Evolutionary conservation across 1,140 invertebrate species (phyloP).

Genomic region (Drosophila sucinea): DNA sequence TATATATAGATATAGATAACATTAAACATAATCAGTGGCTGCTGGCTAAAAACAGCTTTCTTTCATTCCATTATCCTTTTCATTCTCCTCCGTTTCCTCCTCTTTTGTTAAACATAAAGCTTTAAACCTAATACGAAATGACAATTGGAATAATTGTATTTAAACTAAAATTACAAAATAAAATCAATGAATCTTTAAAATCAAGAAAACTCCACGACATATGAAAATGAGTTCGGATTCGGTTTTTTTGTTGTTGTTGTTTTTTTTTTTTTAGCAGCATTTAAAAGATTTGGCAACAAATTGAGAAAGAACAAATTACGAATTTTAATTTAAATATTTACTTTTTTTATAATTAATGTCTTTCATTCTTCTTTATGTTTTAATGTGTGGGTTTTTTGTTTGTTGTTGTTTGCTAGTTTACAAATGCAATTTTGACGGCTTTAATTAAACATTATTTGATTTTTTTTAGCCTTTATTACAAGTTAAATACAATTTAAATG

Average conservation of each 20-base stretch:
- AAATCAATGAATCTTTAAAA: constrained; percentile 16
- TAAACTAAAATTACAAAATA: constrained; percentile 54
- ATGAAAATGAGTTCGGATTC: not conserved
- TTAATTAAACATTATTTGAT: constrained; percentile 49
- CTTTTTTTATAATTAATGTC: constrained; percentile 18
- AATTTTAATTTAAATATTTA: constrained; percentile 30
- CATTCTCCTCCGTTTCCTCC: not conserved
- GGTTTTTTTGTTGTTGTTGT: not conserved
- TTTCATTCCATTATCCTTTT: not conserved
- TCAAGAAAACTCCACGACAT: not conserved
- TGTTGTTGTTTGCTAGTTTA: constrained; percentile 59
- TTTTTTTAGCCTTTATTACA: constrained; percentile 55
- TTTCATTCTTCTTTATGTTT: constrained; percentile 16
- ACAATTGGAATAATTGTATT: constrained; percentile 60
- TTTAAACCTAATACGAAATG: constrained; percentile 76
- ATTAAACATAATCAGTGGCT: constrained; percentile 63
- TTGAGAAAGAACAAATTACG: constrained; percentile 20
- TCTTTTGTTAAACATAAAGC: constrained; percentile 57
- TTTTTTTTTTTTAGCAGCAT: constrained; percentile 14
- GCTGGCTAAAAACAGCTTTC: constrained; percentile 50
- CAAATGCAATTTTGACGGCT: constrained; percentile 79
- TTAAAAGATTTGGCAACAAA: constrained; percentile 35
- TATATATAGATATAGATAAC: constrained; percentile 59
- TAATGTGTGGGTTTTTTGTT: constrained; percentile 23
- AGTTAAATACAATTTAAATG: constrained; percentile 76